Conservation (phyloP, 2,113 vertebrate species). For the Gymnarchus niloticus region DNA sequence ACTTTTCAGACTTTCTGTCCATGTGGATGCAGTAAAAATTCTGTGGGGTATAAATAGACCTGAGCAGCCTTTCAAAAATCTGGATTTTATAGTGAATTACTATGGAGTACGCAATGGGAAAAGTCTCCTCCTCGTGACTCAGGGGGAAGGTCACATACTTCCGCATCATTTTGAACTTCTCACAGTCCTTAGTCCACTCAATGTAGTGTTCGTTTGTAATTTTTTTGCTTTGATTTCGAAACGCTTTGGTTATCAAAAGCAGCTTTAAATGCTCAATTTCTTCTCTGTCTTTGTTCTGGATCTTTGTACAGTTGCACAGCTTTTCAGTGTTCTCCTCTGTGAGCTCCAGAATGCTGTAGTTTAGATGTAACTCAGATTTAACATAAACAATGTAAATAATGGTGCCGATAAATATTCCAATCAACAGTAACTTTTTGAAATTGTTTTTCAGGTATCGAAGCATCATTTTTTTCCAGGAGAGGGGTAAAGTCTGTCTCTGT, state of each 20-base stretch:
- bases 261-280: slow-evolving; percentile 67
- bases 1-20: no score
- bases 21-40: slow-evolving; percentile 80
- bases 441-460: background rate
- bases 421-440: background rate
- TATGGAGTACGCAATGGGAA: slow-evolving; percentile 83
- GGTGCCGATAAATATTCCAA: background rate
- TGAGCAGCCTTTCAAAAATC: slow-evolving; percentile 58
- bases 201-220: slow-evolving; percentile 66
- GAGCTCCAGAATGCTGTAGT: slow-evolving; percentile 55
- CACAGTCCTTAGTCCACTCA: slow-evolving; percentile 68
- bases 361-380: background rate
- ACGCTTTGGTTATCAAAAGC: slow-evolving; percentile 56
- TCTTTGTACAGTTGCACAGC: slow-evolving; percentile 68
- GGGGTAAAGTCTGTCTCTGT: background rate
- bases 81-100: slow-evolving; percentile 80
- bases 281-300: slow-evolving; percentile 66
- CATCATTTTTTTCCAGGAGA: background rate
- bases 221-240: slow-evolving; percentile 51
- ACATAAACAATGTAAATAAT: background rate
- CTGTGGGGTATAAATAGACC: no score
- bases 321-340: slow-evolving; percentile 49
- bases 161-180: slow-evolving; percentile 62
- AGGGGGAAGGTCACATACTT: slow-evolving; percentile 74
- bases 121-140: slow-evolving; percentile 74